These are phyloP conservation scores for Chloroceryle amazona DNA, from an alignment of 2,797 vertebrate species.

Conservation along the genomic window DNA sequence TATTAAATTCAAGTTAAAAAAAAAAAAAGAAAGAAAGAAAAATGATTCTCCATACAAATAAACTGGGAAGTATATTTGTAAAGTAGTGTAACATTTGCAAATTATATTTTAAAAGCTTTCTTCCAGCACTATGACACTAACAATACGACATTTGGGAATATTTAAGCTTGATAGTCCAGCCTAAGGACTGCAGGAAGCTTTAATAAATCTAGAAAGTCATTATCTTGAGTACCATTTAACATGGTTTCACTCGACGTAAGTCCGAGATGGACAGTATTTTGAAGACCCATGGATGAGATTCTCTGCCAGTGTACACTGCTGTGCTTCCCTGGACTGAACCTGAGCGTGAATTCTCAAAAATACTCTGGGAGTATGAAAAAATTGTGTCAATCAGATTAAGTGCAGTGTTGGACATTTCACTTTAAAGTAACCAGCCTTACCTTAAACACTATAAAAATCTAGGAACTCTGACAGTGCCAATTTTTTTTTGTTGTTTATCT, in stretches of 20 bases:
- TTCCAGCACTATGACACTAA: background rate
- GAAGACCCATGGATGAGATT: background rate
- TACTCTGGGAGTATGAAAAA: background rate
- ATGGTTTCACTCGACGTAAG: background rate
- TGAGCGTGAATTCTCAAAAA: background rate
- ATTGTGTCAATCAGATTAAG: background rate
- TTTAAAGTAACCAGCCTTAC: background rate
- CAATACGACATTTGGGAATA: background rate
- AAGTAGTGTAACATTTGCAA: background rate
- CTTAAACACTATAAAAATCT: background rate
- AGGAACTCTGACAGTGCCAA: background rate
- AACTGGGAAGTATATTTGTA: conserved; percentile 4
- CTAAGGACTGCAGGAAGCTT: background rate
- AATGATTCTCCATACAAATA: conserved; percentile 11
- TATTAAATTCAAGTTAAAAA: background rate
- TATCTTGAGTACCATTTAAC: background rate
- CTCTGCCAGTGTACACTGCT: background rate
- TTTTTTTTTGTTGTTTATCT: background rate
- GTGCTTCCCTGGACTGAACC: background rate
- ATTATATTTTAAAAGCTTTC: background rate
- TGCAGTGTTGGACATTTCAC: background rate
- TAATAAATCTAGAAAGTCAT: conserved; percentile 6
- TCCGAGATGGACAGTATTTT: background rate
- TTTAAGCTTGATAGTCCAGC: background rate
- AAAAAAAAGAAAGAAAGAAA: background rate